These are phyloP conservation scores for Heliconius himera DNA, from an alignment of 1,140 invertebrate species.

Conservation along the genomic window DNA sequence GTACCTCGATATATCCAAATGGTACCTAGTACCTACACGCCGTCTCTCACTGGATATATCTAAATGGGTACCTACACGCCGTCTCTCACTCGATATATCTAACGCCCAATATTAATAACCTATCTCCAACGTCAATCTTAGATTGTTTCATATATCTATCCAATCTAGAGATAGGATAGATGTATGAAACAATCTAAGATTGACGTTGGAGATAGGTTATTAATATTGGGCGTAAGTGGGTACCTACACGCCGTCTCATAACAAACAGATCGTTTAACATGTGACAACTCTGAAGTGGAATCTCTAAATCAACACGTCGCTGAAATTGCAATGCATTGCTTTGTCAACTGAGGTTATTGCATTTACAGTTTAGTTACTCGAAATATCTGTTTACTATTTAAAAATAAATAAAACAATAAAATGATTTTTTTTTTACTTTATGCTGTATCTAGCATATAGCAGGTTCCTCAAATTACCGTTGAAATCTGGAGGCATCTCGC, in stretches of 20 bases:
- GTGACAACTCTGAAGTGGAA: conserved; percentile 19
- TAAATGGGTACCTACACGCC: background rate
- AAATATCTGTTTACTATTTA: background rate
- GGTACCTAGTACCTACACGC: background rate
- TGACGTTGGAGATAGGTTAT: too few species aligned
- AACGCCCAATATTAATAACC: too few species aligned
- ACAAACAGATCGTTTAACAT: conserved; percentile 20
- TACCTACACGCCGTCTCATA: background rate
- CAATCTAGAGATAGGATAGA: too few species aligned
- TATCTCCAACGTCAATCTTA: too few species aligned
- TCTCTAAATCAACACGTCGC: conserved; percentile 19
- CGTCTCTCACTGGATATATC: background rate
- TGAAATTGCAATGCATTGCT: conserved; percentile 24
- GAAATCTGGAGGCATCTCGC: too few species aligned
- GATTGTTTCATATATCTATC: too few species aligned
- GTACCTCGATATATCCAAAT: background rate
- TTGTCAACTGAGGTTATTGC: conserved; percentile 17
- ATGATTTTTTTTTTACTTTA: too few species aligned
- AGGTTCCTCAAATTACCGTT: too few species aligned
- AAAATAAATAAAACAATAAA: background rate
- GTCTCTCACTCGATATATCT: background rate
- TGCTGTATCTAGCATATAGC: too few species aligned
- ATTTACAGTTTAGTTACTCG: background rate
- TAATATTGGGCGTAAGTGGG: too few species aligned
- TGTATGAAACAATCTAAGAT: too few species aligned